Conservation (phyloP, 2,888 invertebrate genomes). For the Scrobipalpa costella region DNA sequence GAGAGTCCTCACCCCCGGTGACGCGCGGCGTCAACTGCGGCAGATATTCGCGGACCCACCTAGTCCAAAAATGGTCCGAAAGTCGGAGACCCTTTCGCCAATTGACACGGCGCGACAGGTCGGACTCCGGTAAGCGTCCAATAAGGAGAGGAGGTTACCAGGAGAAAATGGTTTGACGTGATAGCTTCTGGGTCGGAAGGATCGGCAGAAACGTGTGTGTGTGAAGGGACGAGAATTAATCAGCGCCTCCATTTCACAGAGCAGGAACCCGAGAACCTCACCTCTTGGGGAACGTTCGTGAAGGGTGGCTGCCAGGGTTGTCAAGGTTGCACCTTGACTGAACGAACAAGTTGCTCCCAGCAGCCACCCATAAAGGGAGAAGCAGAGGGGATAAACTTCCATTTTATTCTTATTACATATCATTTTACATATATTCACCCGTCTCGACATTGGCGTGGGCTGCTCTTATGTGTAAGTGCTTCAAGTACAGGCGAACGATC, state of each 20-base stretch:
- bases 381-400: background rate
- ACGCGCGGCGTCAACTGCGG: background rate
- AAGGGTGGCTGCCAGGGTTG: conserved; percentile 18
- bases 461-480: conserved; percentile 11
- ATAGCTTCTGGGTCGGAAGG: conserved; percentile 5
- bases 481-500: conserved; percentile 12
- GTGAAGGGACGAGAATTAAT: conserved; percentile 24
- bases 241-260: background rate
- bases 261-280: conserved; percentile 7
- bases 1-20: background rate
- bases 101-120: background rate
- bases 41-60: conserved; percentile 1
- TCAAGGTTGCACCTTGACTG: conserved; percentile 24
- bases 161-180: conserved; percentile 14
- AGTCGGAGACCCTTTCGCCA: background rate
- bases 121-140: background rate
- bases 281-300: background rate
- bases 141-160: background rate
- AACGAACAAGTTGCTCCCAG: conserved; percentile 21
- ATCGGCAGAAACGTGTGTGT: conserved; percentile 9
- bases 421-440: too few species aligned
- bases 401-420: background rate
- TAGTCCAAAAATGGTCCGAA: conserved; percentile 2
- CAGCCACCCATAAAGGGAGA: conserved; percentile 17
- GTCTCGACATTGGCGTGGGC: conserved; percentile 24